Evolutionary conservation across 2,113 vertebrate species (phyloP).

Genomic region (Monarcha castaneiventris): DNA sequence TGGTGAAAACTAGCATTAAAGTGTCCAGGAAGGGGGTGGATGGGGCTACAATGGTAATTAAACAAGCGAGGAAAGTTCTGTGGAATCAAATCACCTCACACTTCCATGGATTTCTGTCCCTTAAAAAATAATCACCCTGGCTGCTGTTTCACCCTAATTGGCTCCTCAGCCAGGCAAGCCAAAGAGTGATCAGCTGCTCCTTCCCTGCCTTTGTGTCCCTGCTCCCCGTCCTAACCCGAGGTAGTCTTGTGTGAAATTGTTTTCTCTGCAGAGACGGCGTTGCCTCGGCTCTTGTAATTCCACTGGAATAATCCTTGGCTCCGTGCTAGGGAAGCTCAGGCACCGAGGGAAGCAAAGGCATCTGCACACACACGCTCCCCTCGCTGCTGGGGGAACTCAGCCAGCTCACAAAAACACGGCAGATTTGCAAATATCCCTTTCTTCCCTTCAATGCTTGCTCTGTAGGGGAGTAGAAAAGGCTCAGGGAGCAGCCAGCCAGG

Average conservation of each 20-base stretch:
- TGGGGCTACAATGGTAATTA: not conserved
- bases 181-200: not conserved
- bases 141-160: not conserved
- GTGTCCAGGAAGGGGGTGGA: not conserved
- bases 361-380: not conserved
- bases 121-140: not conserved
- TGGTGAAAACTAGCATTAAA: not conserved
- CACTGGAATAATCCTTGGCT: conserved; percentile 55
- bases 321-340: not conserved
- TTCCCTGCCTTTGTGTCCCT: conserved; percentile 11
- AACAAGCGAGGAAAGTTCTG: not conserved
- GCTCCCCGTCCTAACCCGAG: not conserved
- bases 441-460: not conserved
- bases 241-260: conserved; percentile 69
- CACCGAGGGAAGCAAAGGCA: not conserved
- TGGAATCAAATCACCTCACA: not conserved
- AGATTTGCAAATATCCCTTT: not conserved
- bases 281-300: conserved; percentile 16
- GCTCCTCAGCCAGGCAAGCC: not conserved
- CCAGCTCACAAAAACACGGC: not conserved
- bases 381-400: not conserved
- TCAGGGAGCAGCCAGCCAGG: not conserved
- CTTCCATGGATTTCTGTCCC: not conserved
- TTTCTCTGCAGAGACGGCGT: conserved; percentile 39
- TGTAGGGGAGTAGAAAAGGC: not conserved